Evolutionary conservation across 2,113 vertebrate genomes (phyloP), one percentile per base, ranked within the genome.

Genomic region (Narcine bancroftii): DNA sequence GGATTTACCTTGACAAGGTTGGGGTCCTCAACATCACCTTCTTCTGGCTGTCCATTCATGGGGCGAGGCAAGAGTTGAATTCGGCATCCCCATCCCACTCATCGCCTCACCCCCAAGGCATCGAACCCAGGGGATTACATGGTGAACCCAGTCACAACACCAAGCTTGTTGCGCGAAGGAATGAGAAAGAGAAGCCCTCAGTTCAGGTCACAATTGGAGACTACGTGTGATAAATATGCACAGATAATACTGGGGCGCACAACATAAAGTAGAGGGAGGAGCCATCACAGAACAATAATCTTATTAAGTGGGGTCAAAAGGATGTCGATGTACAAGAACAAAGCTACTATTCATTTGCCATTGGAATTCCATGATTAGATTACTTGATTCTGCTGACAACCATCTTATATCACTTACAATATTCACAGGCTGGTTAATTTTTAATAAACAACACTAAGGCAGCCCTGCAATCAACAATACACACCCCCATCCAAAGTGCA

Each of bases 381-480:
- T 87, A 60, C 53, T 60, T 13, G 60, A 87, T 87, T 87, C 53
- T 19, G 29, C 81, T 60, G 81, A 87, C 81, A 87, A 87, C 81
- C 33, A 63, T 63, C 81, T 87, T 60, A 87, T 87, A 87, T 36
- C 53, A 19, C 53, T 87, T 87, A 87, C 81, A 87, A 87, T 87
- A 87, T 60, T 60, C n/a, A 56, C 33, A 87, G 81, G 50, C 56
- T 87, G n/a, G 53, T 87, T 87, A 87, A 87, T 87, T 87, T 87
- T 87, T 87, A 87, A 87, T 87, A 87, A 87, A 87, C 60, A 56
- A 53, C 81, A 60, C 53, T 60, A 17, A 85, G 33, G 29, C 33
- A 36, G 81, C 53, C 76, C 53, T 39, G 53, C 29, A 21, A 87
- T 87, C 81, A 33, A 63, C 60, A 17, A 15, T 33, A 11, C 53